phyloP scores from a whole-genome alignment of 2,888 invertebrate species.

The Melanotus villosus region DNA sequence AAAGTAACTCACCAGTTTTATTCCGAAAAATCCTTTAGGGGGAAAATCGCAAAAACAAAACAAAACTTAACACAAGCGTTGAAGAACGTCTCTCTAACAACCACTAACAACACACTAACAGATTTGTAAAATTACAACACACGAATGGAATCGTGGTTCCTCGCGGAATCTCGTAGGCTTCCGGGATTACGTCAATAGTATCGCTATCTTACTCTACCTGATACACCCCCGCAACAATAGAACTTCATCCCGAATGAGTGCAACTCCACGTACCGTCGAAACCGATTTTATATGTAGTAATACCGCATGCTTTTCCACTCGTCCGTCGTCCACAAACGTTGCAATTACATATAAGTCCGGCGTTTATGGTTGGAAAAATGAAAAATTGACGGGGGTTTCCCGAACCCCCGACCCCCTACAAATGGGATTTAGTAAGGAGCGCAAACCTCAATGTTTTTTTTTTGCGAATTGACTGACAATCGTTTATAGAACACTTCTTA shows the following conservation, averaged over 20 bases:
- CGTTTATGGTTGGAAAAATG: neutral
- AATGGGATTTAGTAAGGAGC: too few relatives aligned
- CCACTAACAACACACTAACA: slow-evolving; percentile 34
- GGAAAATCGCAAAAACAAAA: neutral
- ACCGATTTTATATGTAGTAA: neutral
- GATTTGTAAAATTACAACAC: slow-evolving; percentile 46
- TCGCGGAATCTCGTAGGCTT: slow-evolving; percentile 57
- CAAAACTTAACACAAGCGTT: slow-evolving; percentile 14
- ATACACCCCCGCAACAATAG: slow-evolving; percentile 62
- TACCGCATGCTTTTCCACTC: neutral
- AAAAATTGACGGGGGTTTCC: neutral
- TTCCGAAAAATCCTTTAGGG: slow-evolving; percentile 15
- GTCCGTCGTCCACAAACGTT: neutral
- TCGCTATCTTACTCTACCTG: slow-evolving; percentile 59
- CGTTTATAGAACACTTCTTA: slow-evolving; percentile 22
- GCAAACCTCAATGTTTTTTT: too few relatives aligned
- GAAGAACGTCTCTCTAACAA: slow-evolving; percentile 5
- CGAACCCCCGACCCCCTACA: neutral
- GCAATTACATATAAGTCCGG: slow-evolving; percentile 13
- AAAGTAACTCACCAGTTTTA: neutral
- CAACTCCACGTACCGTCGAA: slow-evolving; percentile 30
- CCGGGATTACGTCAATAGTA: slow-evolving; percentile 67
- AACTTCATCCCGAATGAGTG: slow-evolving; percentile 37
- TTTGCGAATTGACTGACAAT: neutral
- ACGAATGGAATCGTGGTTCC: slow-evolving; percentile 42